Evolutionary conservation across 2,888 invertebrate genomes (phyloP).

Genomic region (Caenorhabditis afra): DNA sequence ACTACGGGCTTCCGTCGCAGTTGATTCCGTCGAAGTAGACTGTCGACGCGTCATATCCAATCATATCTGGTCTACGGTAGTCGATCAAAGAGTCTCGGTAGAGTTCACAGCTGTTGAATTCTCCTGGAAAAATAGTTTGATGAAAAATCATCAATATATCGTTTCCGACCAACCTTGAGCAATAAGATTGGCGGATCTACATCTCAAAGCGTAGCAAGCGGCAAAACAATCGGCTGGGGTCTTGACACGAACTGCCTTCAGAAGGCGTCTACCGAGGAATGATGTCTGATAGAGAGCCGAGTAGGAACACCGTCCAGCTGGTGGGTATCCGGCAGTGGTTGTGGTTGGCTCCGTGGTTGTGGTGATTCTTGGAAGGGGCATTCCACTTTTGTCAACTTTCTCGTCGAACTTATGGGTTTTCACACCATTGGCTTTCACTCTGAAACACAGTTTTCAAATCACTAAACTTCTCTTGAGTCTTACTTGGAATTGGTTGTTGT

Average conservation of each 20-base stretch:
- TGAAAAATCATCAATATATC: too few relatives aligned
- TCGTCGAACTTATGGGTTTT: slow-evolving; percentile 67
- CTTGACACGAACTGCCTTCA: slow-evolving; percentile 68
- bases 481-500: slow-evolving; percentile 40
- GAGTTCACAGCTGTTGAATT: slow-evolving; percentile 67
- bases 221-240: slow-evolving; percentile 75
- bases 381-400: slow-evolving; percentile 59
- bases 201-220: slow-evolving; percentile 75
- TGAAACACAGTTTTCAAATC: slow-evolving; percentile 14
- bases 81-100: slow-evolving; percentile 79
- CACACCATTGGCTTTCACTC: slow-evolving; percentile 58
- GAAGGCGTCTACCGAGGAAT: slow-evolving; percentile 68
- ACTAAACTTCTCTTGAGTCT: neutral
- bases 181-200: slow-evolving; percentile 79
- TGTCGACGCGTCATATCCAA: slow-evolving; percentile 74
- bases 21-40: slow-evolving; percentile 80
- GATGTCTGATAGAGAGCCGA: slow-evolving; percentile 79
- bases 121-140: slow-evolving; percentile 59
- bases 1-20: slow-evolving; percentile 69
- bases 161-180: too few relatives aligned
- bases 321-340: slow-evolving; percentile 68
- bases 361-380: slow-evolving; percentile 54
- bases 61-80: slow-evolving; percentile 77
- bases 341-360: slow-evolving; percentile 64
- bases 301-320: slow-evolving; percentile 77